A percentile compares a stretch with the other conserved stretches of the same genome.
phyloP scores from a whole-genome alignment of 2,113 vertebrate genomes.

The Stomatorhinus ivindoensis region DNA sequence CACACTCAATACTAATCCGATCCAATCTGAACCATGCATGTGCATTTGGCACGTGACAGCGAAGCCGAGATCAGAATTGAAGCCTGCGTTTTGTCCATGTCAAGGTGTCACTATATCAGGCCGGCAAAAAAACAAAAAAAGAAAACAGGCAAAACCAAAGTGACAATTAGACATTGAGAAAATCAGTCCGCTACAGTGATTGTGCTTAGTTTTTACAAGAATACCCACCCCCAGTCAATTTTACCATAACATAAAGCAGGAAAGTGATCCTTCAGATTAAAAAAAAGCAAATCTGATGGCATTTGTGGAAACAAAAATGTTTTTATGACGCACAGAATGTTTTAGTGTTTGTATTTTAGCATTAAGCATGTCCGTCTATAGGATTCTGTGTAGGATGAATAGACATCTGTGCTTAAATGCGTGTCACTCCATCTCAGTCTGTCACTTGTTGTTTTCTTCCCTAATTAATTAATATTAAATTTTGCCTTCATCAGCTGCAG shows the following conservation, averaged over 20 bases:
- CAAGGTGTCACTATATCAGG: not conserved
- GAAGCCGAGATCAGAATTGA: not conserved
- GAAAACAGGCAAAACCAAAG: not conserved
- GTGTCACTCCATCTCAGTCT: not conserved
- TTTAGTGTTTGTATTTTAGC: not conserved
- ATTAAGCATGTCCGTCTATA: not conserved
- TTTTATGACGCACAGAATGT: not conserved
- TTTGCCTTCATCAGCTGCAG: not conserved
- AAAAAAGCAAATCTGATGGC: not conserved
- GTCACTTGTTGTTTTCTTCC: not conserved
- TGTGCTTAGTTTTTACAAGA: not conserved
- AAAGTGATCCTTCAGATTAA: not conserved
- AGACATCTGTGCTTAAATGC: not conserved
- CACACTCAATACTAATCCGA: not conserved
- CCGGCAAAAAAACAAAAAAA: not conserved
- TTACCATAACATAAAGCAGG: not conserved
- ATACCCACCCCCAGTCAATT: not conserved
- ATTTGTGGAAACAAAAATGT: no score
- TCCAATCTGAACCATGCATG: not conserved
- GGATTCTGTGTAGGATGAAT: not conserved
- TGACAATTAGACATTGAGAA: not conserved
- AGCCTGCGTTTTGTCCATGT: not conserved
- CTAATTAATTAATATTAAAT: not conserved
- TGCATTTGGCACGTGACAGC: not conserved
- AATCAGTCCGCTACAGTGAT: not conserved